Conservation (phyloP, 2,888 invertebrate species). For the Steromphala cineraria region DNA sequence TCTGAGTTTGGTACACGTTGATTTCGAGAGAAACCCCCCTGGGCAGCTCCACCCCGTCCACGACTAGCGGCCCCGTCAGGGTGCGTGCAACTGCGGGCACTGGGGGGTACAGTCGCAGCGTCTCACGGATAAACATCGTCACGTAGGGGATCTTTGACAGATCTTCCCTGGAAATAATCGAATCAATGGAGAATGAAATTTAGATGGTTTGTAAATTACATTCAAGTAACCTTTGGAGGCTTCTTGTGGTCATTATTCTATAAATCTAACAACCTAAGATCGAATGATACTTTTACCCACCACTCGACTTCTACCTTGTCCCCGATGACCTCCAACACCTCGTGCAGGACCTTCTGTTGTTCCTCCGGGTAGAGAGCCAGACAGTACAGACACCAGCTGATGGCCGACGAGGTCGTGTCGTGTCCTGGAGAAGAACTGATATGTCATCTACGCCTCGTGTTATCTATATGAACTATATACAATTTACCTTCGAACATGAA, state of each 20-base stretch:
- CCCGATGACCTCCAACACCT: constrained; percentile 42
- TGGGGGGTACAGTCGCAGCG: constrained; percentile 47
- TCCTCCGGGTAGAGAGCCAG: constrained; percentile 46
- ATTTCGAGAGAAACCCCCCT: constrained; percentile 40
- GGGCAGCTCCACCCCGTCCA: constrained; percentile 47
- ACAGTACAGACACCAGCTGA: constrained; percentile 51
- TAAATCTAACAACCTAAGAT: too few species aligned
- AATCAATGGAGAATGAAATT: too few species aligned
- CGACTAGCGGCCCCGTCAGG: constrained; percentile 35
- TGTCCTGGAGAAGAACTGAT: constrained; percentile 41
- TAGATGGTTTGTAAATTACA: too few species aligned
- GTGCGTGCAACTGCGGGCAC: constrained; percentile 51
- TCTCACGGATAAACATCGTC: constrained; percentile 57
- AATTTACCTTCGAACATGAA: constrained; percentile 38
- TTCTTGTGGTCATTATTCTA: too few species aligned
- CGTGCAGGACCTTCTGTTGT: constrained; percentile 44
- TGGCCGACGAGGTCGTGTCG: constrained; percentile 58
- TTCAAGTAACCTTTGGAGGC: too few species aligned
- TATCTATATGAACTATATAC: too few species aligned
- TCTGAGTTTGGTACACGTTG: constrained; percentile 41
- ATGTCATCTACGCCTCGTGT: too few species aligned
- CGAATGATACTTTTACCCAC: too few species aligned
- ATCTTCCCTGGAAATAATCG: constrained; percentile 21
- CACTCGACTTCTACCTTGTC: constrained; percentile 25
- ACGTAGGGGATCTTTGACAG: constrained; percentile 46